Conservation (phyloP, 2,797 vertebrate genomes). For the Heterohyrax brucei region DNA sequence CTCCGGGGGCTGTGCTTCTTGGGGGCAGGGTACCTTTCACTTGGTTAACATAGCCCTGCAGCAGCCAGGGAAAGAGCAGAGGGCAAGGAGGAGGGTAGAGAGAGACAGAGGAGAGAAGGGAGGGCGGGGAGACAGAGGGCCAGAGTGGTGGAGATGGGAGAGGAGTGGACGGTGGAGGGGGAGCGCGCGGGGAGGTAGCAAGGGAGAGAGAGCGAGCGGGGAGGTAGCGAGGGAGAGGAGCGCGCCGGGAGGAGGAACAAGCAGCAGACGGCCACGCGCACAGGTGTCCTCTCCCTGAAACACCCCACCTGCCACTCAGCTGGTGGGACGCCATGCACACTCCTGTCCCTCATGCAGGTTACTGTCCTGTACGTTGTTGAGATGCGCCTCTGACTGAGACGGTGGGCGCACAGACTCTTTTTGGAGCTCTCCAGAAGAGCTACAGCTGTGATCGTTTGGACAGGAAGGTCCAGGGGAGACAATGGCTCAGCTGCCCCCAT, state of each 20-base stretch:
- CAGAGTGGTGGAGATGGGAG: no score
- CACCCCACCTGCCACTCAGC: not conserved
- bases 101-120: not conserved
- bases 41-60: not conserved
- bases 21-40: no score
- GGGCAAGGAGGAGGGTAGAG: no score
- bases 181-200: not conserved
- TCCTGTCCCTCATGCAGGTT: not conserved
- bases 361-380: not conserved
- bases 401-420: not conserved
- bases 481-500: rapidly evolving
- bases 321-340: not conserved
- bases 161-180: not conserved
- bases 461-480: rapidly evolving
- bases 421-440: not conserved
- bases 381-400: not conserved
- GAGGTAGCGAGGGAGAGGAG: not conserved
- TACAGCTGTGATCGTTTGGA: not conserved
- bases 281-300: not conserved
- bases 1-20: rapidly evolving
- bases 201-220: no score
- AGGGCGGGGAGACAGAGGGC: not conserved
- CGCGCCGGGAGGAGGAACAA: not conserved
- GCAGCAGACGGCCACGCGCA: not conserved
- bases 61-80: not conserved